Evolutionary conservation across 2,113 vertebrate species (phyloP).

Genomic region (Camelus dromedarius): DNA sequence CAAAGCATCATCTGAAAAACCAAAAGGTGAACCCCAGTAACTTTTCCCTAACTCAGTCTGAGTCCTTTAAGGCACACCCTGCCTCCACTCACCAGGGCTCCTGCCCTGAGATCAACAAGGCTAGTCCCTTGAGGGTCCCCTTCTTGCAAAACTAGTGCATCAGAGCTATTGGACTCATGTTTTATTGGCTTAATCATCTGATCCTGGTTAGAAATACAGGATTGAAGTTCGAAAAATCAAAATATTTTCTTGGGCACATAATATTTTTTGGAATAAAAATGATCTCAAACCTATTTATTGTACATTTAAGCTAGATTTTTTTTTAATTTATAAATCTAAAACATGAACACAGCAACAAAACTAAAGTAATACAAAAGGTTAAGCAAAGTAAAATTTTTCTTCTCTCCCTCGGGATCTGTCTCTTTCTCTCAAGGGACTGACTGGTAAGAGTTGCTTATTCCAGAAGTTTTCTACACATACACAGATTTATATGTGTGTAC

Average conservation of each 20-base stretch:
- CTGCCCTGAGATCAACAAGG: neutral
- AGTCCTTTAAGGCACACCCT: neutral
- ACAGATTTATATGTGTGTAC: neutral
- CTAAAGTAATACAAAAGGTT: neutral
- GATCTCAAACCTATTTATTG: neutral
- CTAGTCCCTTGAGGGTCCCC: neutral
- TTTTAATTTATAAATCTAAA: constrained; percentile 24
- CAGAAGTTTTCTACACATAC: neutral
- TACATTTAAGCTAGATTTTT: neutral
- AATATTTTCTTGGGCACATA: constrained; percentile 24
- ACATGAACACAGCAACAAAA: neutral
- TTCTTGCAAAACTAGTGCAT: neutral
- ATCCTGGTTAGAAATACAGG: constrained; percentile 4
- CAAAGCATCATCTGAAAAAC: neutral
- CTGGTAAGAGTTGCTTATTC: neutral
- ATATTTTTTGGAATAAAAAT: neutral
- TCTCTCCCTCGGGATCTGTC: neutral
- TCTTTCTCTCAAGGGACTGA: neutral
- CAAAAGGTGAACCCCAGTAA: neutral
- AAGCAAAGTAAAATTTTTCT: neutral
- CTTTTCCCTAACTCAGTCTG: neutral
- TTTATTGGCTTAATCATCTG: neutral
- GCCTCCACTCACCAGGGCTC: neutral
- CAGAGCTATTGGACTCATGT: neutral
- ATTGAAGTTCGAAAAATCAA: constrained; percentile 10